phyloP scores from a whole-genome alignment of 2,797 vertebrate species.

The Argyrosomus regius region DNA sequence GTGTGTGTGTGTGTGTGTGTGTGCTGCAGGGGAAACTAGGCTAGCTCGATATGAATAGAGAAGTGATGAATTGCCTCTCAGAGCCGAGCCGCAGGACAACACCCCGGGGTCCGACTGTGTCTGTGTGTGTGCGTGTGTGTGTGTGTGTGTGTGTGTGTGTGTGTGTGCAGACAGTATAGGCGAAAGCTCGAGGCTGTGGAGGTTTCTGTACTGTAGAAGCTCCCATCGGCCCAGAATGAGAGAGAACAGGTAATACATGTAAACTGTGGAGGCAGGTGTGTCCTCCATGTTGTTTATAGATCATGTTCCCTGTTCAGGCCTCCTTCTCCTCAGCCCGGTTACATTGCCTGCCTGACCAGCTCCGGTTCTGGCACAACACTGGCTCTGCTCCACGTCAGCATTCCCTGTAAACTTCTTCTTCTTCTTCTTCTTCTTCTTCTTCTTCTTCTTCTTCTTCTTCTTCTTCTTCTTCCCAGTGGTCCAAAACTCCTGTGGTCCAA shows the following conservation, averaged over 20 bases:
- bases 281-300: not conserved
- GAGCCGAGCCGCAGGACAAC: slow-evolving; percentile 62
- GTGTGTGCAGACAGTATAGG: not conserved
- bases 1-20: slow-evolving; percentile 20
- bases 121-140: slow-evolving; percentile 10
- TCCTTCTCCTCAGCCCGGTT: no score
- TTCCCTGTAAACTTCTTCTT: no score
- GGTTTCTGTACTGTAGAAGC: not conserved
- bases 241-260: not conserved
- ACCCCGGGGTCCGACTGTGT: slow-evolving; percentile 51
- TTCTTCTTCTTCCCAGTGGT: no score
- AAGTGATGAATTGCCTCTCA: slow-evolving; percentile 77
- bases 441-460: no score
- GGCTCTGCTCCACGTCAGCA: no score
- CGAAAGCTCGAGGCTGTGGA: not conserved
- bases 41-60: slow-evolving; percentile 73
- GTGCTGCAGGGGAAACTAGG: slow-evolving; percentile 65
- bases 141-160: not conserved
- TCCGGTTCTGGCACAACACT: no score
- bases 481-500: no score
- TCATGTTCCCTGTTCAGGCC: not conserved
- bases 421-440: no score
- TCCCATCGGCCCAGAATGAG: not conserved
- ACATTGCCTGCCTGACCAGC: no score
- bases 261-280: not conserved